Evolutionary conservation across 2,888 invertebrate genomes (phyloP).

Genomic region (Patella depressa): DNA sequence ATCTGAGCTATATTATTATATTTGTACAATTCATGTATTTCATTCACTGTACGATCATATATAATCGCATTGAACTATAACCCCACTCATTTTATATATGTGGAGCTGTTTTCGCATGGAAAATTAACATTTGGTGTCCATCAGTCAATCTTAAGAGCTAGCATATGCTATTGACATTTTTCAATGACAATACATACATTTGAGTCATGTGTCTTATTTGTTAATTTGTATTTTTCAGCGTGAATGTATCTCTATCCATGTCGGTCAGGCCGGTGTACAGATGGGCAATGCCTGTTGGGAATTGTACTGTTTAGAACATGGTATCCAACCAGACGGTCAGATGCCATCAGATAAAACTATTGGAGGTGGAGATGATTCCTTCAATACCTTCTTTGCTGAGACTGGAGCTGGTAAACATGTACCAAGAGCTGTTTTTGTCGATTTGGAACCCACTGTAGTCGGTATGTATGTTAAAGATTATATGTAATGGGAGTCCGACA

Average conservation of each 20-base stretch:
- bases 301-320: constrained; percentile 74
- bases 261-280: constrained; percentile 73
- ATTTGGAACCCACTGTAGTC: constrained; percentile 95
- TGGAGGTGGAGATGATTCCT: constrained; percentile 82
- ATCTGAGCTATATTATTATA: too few relatives aligned
- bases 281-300: constrained; percentile 75
- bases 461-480: constrained; percentile 73
- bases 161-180: too few relatives aligned
- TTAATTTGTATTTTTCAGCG: constrained; percentile 58
- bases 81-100: too few relatives aligned
- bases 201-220: neutral
- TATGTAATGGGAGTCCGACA: neutral
- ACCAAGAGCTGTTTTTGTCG: constrained; percentile 91
- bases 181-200: too few relatives aligned
- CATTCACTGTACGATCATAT: too few relatives aligned
- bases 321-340: constrained; percentile 73
- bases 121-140: too few relatives aligned
- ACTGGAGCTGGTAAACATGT: constrained; percentile 96
- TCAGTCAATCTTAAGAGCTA: too few relatives aligned
- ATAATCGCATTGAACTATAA: too few relatives aligned
- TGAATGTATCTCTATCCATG: constrained; percentile 72
- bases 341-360: constrained; percentile 85
- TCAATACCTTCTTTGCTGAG: constrained; percentile 83
- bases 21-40: too few relatives aligned
- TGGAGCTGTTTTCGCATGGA: too few relatives aligned